Percentiles rank a stretch among this genome's conserved stretches.
Conservation (phyloP, 2,888 invertebrate species). For the Sesia apiformis region DNA sequence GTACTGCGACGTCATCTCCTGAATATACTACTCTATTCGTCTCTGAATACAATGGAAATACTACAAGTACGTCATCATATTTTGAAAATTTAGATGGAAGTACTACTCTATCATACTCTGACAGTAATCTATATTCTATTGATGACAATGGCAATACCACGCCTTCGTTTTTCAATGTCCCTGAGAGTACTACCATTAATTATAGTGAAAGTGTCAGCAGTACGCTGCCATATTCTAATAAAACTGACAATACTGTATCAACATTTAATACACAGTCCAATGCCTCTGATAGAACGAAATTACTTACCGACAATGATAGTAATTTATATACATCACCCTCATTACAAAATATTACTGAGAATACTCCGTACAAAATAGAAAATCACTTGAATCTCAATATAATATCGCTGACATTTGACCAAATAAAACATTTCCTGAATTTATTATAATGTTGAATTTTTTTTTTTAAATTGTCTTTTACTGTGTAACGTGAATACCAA, state of each 20-base stretch:
- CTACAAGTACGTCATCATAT: background rate
- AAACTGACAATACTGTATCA: too few species aligned
- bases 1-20: background rate
- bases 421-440: background rate
- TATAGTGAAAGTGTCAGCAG: too few species aligned
- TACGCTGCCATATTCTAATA: too few species aligned
- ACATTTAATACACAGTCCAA: too few species aligned
- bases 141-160: background rate
- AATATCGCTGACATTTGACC: background rate
- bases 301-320: too few species aligned
- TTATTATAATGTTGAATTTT: background rate
- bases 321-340: background rate
- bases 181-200: background rate
- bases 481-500: too few species aligned
- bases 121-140: background rate
- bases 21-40: background rate
- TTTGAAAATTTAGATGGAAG: background rate
- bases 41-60: background rate
- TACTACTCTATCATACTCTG: background rate
- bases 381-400: background rate
- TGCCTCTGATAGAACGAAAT: too few species aligned
- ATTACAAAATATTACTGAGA: background rate
- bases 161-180: background rate
- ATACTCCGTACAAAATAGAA: background rate
- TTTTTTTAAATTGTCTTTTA: background rate